Base-by-base conservation (phyloP, 2,113 vertebrate genomes). In the Sturnus vulgaris region DNA sequence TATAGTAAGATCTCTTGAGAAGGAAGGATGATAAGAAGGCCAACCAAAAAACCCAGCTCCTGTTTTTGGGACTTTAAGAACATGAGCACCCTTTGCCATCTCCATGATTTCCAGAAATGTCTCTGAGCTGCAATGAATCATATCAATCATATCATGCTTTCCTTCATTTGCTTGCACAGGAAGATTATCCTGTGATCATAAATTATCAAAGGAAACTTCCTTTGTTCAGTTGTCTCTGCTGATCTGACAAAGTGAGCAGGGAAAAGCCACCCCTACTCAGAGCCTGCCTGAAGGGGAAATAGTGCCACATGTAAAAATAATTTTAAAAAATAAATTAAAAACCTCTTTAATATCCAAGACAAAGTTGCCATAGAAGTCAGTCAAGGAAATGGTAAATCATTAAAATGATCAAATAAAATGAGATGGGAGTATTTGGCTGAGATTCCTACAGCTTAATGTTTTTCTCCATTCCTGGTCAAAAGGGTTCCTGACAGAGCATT, bases 331-430 rank as follows among this genome's bases (percentile, higher is more conserved):
- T 8, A 46, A 76, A 93, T 76, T 57, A 10, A 63, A 69, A 75
- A 12, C 46, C 61, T 33, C 5, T 71, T 88, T 37, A 87, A 78
- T 50, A 53, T 10, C 13, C 28, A 56, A 73, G 79, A 92, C 12
- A 70, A 46, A 63, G 50, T 50, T 92, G 68, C 80, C 79, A 73
- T 59, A 61, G 92, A 80, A 95, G 37, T 86, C 92, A 94, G 39
- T 59, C 50, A 77, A 86, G 76, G 82, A 94, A 93, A 96, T 55
- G 12, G 59, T 69, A 93, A 93, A 95, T 91, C 87, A 70, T 87
- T 93, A 79, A 96, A 94, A 91, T 59, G 50, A 82, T 90, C 49
- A 87, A 69, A 87, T 94, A 91, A 95, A 95, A 94, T 39, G 39
- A 85, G 31, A 76, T 69, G 9, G 66, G 77, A 79, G 9, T 50